These are phyloP conservation scores for Limnephilus marmoratus DNA, from an alignment of 2,888 invertebrate genomes.

Conservation along the genomic window DNA sequence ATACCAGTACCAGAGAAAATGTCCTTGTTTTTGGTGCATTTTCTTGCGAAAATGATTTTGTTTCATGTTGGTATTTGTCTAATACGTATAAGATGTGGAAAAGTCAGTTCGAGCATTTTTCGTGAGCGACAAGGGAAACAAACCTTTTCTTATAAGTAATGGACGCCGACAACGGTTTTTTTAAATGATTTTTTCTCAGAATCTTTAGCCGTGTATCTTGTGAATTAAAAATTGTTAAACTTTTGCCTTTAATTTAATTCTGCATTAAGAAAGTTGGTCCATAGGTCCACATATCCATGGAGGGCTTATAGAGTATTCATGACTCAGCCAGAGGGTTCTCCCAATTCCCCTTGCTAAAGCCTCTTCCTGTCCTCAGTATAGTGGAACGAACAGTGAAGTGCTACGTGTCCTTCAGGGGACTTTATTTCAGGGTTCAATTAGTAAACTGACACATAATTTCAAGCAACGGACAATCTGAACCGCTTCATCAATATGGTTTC, in stretches of 20 bases:
- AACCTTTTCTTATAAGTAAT: neutral
- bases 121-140: neutral
- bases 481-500: no score
- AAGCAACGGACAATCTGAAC: no score
- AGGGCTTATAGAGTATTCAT: neutral
- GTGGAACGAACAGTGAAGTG: no score
- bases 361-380: neutral
- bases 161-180: no score
- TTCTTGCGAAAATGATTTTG: neutral
- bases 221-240: no score
- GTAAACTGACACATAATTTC: no score
- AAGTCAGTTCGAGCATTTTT: neutral
- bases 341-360: neutral
- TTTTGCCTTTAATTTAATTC: no score
- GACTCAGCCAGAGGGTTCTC: neutral
- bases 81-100: neutral
- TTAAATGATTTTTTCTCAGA: no score
- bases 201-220: no score
- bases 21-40: neutral
- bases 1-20: neutral
- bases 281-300: neutral
- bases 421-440: neutral
- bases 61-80: neutral
- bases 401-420: neutral
- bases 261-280: no score